A percentile compares a stretch with the other conserved stretches of the same genome.
phyloP scores from a whole-genome alignment of 2,797 vertebrate species.

The Megalops cyprinoides region DNA sequence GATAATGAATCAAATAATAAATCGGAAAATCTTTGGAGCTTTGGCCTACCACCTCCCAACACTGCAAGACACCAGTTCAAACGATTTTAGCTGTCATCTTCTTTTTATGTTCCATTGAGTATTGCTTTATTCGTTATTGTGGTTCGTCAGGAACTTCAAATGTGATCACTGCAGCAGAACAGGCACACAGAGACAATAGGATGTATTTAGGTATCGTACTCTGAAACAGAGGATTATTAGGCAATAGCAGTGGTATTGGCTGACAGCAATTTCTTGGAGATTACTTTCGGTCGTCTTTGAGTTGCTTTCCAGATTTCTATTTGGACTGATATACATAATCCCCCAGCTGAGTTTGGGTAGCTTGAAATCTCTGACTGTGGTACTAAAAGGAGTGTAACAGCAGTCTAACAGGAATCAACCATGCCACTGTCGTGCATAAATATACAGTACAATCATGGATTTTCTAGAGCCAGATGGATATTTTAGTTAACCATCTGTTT shows the following conservation, averaged over 20 bases:
- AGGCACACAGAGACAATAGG: neutral
- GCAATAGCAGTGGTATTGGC: too few species aligned
- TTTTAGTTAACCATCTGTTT: too few species aligned
- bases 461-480: too few species aligned
- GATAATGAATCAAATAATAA: too few species aligned
- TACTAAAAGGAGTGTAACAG: neutral
- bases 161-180: neutral
- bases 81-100: too few species aligned
- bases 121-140: too few species aligned
- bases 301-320: neutral
- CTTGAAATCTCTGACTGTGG: neutral
- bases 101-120: too few species aligned
- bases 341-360: neutral
- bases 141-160: neutral
- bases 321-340: neutral
- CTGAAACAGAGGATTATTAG: neutral
- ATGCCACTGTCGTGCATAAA: too few species aligned
- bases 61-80: too few species aligned
- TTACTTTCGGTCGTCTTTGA: neutral
- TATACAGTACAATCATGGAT: too few species aligned
- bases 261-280: neutral
- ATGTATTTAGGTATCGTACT: neutral
- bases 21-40: too few species aligned
- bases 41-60: neutral
- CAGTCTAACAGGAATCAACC: too few species aligned